Percentiles rank a stretch among this genome's conserved stretches.
Conservation (phyloP, 2,888 invertebrate genomes). For the Petrolisthes manimaculis region DNA sequence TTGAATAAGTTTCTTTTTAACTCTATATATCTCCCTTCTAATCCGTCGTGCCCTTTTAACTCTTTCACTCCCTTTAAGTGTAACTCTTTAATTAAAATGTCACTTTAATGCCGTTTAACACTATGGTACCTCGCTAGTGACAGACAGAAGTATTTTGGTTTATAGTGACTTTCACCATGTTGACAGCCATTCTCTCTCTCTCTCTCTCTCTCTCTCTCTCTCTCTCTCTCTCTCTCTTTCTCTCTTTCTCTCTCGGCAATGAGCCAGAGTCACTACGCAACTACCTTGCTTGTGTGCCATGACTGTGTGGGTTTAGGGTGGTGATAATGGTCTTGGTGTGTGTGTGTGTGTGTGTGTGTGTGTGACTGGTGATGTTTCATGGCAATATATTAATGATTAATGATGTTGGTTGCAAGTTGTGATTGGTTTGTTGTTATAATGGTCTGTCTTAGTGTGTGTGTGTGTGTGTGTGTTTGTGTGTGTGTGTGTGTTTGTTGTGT, state of each 20-base stretch:
- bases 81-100: too few species aligned
- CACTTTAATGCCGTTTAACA: too few species aligned
- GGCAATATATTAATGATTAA: too few species aligned
- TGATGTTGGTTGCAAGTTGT: too few species aligned
- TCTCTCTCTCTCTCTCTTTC: conserved; percentile 14
- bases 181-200: background rate
- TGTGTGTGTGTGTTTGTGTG: background rate
- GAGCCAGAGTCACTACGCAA: background rate
- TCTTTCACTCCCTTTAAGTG: too few species aligned
- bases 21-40: too few species aligned
- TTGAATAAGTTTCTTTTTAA: too few species aligned
- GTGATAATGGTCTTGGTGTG: background rate
- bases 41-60: too few species aligned
- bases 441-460: background rate
- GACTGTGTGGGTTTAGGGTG: background rate
- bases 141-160: too few species aligned
- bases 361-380: background rate
- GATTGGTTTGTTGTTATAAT: background rate
- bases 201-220: background rate
- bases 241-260: conserved; percentile 2
- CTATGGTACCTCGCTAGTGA: too few species aligned
- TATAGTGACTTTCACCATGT: background rate
- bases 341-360: background rate
- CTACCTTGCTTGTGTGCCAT: background rate
- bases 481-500: background rate